These are phyloP conservation scores for Hypothenemus hampei DNA, from an alignment of 1,140 invertebrate genomes.

Conservation along the genomic window DNA sequence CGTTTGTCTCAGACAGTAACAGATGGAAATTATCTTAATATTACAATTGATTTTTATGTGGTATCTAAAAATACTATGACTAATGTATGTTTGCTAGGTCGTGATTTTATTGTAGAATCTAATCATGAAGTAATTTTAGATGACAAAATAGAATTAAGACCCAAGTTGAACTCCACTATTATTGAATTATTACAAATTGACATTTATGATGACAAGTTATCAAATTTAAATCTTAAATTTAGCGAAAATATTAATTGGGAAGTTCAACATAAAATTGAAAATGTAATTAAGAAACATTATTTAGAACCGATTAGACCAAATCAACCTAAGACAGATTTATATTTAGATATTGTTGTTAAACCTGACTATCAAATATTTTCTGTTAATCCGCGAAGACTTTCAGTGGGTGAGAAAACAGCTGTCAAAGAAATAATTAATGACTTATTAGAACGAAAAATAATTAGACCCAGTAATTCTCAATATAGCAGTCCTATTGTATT, in stretches of 20 bases:
- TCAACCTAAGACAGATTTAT: neutral
- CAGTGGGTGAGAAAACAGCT: neutral
- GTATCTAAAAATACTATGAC: neutral
- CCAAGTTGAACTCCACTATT: too few relatives aligned
- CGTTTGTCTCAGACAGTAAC: neutral
- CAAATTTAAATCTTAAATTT: too few relatives aligned
- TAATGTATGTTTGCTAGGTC: neutral
- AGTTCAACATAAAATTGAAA: neutral
- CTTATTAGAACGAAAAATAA: conserved; percentile 28
- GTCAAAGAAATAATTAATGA: conserved; percentile 31
- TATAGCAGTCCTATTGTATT: conserved; percentile 30
- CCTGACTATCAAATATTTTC: neutral
- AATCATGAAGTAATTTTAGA: neutral
- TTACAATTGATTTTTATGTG: neutral
- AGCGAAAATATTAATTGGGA: neutral
- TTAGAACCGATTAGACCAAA: neutral
- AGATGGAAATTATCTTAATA: neutral
- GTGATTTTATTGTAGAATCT: too few relatives aligned
- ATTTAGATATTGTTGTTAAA: neutral
- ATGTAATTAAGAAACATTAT: neutral
- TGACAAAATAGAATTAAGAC: neutral
- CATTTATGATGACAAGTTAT: neutral
- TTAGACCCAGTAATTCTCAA: conserved; percentile 34
- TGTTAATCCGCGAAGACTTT: neutral
- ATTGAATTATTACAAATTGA: neutral